Base-by-base conservation (phyloP, 2,888 invertebrate species). In the Drosophila setosimentum region DNA sequence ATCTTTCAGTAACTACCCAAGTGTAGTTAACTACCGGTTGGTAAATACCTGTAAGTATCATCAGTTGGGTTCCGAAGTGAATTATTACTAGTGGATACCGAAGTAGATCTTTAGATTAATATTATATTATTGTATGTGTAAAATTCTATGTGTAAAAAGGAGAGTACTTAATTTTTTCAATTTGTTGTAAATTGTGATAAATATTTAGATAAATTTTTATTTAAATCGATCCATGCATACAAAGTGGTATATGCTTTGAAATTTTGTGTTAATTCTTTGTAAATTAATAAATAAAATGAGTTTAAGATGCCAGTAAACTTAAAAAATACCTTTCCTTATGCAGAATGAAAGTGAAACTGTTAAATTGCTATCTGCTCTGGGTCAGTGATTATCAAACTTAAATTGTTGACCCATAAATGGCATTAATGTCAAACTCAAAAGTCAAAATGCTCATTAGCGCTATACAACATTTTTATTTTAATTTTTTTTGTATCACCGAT, bases 371-470 rank as follows among this genome's bases (percentile, higher is more conserved):
- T 6, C 13, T 29, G 27, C 27, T 16, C 10, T 18, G 27, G 1
- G 18, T 10, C 29, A 29, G 29, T n/a, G 27, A 6, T 6, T 54
- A 24, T 37, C 35, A 3, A 48, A 30, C 29, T 48, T 18, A 21
- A 71, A 5, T 24, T 53, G 11, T 24, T 62, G 37, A 11, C 33
- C 35, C 33, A 33, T 18, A 27, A 37, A 13, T 30, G 35, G 18
- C 30, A 16, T 54, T 45, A 45, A 32, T 57, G 40, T 10, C 49
- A 24, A 30, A 6, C 30, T 37, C 13, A 50, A 50, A 45, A 40
- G 33, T 21, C 54, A 60, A 68, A 67, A 55, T 33, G 42, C 57
- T 63, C 57, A 64, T 73, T 73, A 73, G 13, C 21, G 57, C 57
- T 24, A 49, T 16, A 55, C 51, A 63, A 60, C 35, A 59, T 54